phyloP scores from a whole-genome alignment of 2,113 vertebrate genomes.

The Andinoacara biseriatus region DNA sequence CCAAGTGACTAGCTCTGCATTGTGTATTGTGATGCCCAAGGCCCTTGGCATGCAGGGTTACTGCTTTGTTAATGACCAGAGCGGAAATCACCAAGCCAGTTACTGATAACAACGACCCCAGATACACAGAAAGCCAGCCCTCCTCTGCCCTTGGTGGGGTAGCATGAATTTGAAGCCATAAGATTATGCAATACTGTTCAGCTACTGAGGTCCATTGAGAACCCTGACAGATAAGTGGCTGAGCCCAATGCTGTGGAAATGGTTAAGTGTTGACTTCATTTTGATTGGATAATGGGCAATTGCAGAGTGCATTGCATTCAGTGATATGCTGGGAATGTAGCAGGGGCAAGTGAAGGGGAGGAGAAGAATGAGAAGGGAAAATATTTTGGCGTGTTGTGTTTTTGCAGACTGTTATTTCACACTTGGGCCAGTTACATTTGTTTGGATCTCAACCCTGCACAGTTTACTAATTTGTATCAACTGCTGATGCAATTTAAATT shows the following conservation, averaged over 20 bases:
- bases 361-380: constrained; percentile 42
- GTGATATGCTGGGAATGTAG: constrained; percentile 49
- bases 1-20: constrained; percentile 78
- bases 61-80: constrained; percentile 54
- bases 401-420: constrained; percentile 57
- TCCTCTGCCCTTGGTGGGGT: constrained; percentile 29
- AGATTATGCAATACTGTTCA: constrained; percentile 53
- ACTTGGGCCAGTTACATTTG: constrained; percentile 42
- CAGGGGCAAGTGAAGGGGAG: constrained; percentile 34
- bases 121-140: constrained; percentile 45
- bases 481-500: constrained; percentile 50
- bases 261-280: constrained; percentile 67
- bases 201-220: constrained; percentile 54
- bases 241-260: constrained; percentile 58
- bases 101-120: constrained; percentile 12
- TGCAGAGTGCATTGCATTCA: constrained; percentile 71
- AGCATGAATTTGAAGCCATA: constrained; percentile 34
- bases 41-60: constrained; percentile 49
- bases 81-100: constrained; percentile 27
- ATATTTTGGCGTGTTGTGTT: constrained; percentile 49
- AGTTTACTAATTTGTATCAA: constrained; percentile 45
- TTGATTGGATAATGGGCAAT: constrained; percentile 77
- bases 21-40: constrained; percentile 72
- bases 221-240: constrained; percentile 66
- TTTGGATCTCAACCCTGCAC: constrained; percentile 35